Evolutionary conservation across 1,140 invertebrate species (phyloP).

Genomic region (Polypedilum pembai): DNA sequence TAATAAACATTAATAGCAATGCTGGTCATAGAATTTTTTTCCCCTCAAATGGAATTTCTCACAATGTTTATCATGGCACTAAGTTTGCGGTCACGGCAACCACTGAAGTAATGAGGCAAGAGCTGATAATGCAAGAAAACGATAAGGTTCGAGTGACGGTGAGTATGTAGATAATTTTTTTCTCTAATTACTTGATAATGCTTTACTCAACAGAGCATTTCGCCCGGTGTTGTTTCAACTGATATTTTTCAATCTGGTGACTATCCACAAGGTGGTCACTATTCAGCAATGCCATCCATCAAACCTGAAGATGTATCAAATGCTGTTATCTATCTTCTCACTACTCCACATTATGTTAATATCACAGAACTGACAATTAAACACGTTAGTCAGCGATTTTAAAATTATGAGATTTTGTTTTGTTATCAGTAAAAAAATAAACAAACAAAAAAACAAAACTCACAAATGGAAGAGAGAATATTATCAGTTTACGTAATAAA

Average conservation of each 20-base stretch:
- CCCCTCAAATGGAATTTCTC: not conserved
- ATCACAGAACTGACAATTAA: not conserved
- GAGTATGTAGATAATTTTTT: not conserved
- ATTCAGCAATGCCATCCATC: conserved; percentile 36
- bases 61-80: conserved; percentile 32
- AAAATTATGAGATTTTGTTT: not conserved
- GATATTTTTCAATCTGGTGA: conserved; percentile 40
- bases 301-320: conserved; percentile 46
- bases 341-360: conserved; percentile 47
- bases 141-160: not conserved
- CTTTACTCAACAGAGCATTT: conserved; percentile 53
- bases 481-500: too few relatives aligned
- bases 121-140: conserved; percentile 47
- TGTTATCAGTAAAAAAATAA: not conserved
- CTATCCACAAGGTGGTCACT: conserved; percentile 21
- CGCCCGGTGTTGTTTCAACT: conserved; percentile 53
- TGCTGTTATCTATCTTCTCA: conserved; percentile 47
- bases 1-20: not conserved
- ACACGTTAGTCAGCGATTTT: not conserved
- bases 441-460: not conserved
- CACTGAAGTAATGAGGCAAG: conserved; percentile 51
- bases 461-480: too few relatives aligned
- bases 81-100: conserved; percentile 51
- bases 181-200: conserved; percentile 30
- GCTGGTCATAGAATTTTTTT: not conserved